These are phyloP conservation scores for Acrobasis suavella DNA, from an alignment of 2,888 invertebrate species.

Conservation along the genomic window DNA sequence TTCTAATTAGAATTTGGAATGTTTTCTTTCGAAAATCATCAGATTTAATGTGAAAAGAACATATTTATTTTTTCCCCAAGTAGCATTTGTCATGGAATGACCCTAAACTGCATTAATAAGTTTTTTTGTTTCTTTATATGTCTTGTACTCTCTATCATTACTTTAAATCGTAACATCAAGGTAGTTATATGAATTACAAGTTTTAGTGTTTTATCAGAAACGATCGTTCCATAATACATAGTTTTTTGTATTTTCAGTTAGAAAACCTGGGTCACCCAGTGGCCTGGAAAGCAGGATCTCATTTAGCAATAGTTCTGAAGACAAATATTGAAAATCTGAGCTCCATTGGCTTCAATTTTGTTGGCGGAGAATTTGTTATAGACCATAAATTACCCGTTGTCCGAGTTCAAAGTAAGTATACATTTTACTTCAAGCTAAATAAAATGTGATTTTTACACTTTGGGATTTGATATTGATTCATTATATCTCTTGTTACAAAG, in stretches of 20 bases:
- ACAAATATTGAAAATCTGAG: constrained; percentile 90
- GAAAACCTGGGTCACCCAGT: constrained; percentile 90
- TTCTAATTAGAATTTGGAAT: too few species aligned
- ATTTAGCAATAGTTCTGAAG: constrained; percentile 88
- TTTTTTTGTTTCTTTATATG: too few species aligned
- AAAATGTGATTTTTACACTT: too few species aligned
- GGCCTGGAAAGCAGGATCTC: constrained; percentile 90
- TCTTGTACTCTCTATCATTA: too few species aligned
- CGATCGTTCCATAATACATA: neutral
- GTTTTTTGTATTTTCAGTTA: constrained; percentile 76
- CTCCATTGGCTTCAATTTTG: constrained; percentile 87
- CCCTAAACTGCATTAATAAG: too few species aligned
- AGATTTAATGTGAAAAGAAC: too few species aligned
- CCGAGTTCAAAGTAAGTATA: constrained; percentile 88
- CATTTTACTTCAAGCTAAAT: neutral
- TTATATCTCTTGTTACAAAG: too few species aligned
- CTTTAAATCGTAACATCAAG: too few species aligned
- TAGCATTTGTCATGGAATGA: too few species aligned
- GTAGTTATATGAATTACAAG: neutral
- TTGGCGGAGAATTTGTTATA: constrained; percentile 87
- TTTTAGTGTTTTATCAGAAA: neutral
- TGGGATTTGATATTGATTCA: too few species aligned
- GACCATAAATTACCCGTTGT: constrained; percentile 89
- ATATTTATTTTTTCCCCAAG: too few species aligned
- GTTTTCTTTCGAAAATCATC: too few species aligned